Percentiles rank a stretch among this genome's conserved stretches.
phyloP scores from a whole-genome alignment of 2,888 invertebrate genomes.

The Agriopis aurantiaria region DNA sequence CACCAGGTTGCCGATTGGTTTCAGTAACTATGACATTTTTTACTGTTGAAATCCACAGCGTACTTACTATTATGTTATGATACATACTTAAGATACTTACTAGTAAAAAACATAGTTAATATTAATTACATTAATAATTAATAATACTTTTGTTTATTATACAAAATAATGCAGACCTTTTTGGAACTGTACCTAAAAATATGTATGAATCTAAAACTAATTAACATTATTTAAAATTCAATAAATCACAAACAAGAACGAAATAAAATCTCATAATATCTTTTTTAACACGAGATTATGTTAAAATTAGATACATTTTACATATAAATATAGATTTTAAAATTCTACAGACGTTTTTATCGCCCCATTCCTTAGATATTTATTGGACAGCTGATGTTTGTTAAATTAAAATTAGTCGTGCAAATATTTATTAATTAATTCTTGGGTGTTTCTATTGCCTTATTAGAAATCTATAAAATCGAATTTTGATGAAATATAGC shows the following conservation, averaged over 20 bases:
- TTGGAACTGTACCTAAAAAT: neutral
- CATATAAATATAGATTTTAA: neutral
- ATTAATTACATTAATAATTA: no score
- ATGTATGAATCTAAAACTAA: neutral
- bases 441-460: slow-evolving; percentile 12
- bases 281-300: neutral
- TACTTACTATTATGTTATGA: no score
- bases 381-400: slow-evolving; percentile 15
- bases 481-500: neutral
- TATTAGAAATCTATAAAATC: slow-evolving; percentile 11
- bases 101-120: no score
- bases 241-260: neutral
- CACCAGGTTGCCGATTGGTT: no score
- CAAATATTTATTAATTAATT: slow-evolving; percentile 17
- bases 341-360: slow-evolving; percentile 13
- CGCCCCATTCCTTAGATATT: slow-evolving; percentile 5
- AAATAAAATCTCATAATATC: neutral
- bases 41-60: no score
- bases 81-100: no score
- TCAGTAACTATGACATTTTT: no score
- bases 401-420: slow-evolving; percentile 12
- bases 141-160: no score
- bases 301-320: neutral
- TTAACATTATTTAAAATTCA: neutral
- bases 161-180: no score